Base-by-base conservation (phyloP, 2,113 vertebrate genomes). In the Pachyramphus minor region DNA sequence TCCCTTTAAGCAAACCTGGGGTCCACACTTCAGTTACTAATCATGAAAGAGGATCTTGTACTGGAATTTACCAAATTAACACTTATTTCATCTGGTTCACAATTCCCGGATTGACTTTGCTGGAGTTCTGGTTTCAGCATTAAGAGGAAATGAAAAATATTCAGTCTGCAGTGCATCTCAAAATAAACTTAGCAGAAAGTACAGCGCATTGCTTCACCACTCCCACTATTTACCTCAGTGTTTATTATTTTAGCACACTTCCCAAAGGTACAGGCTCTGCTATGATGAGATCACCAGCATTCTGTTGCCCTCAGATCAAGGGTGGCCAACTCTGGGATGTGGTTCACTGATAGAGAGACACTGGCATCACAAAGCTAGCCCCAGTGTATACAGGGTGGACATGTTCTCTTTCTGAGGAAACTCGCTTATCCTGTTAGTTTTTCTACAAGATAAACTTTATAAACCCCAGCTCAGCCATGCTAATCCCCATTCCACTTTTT, bases 11-110 rank as follows among this genome's bases (percentile, higher is more conserved):
- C 68, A 91, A 77, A 44, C 20, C 63, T 3, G 0, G 37, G 37
- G 81, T 95, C 96, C 87, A 62, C 90, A 91, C 88, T 75, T 96
- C 92, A 80, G 56, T 88, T 93, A 56, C 82, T 93, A 94, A 92
- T 84, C 79, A 85, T 68, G 92, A 96, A 96, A 97, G 71, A 89
- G 42, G 63, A 93, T 80, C 95, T 93, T 78, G 84, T 91, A 94
- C 58, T 89, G 88, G 72, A 97, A 90, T 95, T 94, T 92, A 86
- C 79, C 89, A 97, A 96, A 96, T 93, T 97, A 96, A 85, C 96
- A 89, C 92, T 93, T 95, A 80, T 86, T 96, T 96, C 78, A 68
- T 92, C 84, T 91, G 84, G 50, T 19, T 94, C 15, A 19, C 75
- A 91, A 31, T 82, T 90, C 63, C 72, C 67, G 49, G 44, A 41